These are phyloP conservation scores for Apis florea DNA, from an alignment of 1,140 invertebrate species.

Conservation along the genomic window DNA sequence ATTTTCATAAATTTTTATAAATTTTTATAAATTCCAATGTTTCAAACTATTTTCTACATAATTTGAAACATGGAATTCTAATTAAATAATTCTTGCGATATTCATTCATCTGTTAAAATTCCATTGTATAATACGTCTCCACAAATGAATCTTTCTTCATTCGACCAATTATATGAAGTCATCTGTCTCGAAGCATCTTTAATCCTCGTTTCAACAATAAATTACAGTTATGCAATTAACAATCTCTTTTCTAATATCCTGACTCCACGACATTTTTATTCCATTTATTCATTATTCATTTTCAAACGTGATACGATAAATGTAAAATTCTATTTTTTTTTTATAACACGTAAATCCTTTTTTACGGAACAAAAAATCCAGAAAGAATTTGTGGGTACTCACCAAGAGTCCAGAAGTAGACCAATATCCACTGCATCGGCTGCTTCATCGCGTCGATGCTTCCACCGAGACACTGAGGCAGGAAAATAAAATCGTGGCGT, in stretches of 20 bases:
- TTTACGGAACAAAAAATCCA: no score
- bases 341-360: no score
- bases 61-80: background rate
- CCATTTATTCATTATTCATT: no score
- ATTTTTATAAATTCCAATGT: no score
- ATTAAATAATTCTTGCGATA: background rate
- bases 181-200: background rate
- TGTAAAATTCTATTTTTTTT: no score
- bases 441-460: conserved; percentile 16
- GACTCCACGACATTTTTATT: no score
- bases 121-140: background rate
- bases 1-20: background rate
- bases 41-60: background rate
- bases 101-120: background rate
- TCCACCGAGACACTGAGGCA: background rate
- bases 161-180: background rate
- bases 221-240: background rate
- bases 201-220: background rate
- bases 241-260: background rate
- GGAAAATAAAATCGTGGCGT: background rate
- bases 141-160: background rate
- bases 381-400: background rate
- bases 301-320: no score
- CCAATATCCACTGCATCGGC: background rate
- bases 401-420: conserved; percentile 5